phyloP scores from a whole-genome alignment of 2,888 invertebrate species.

The Lasioglossum vierecki region DNA sequence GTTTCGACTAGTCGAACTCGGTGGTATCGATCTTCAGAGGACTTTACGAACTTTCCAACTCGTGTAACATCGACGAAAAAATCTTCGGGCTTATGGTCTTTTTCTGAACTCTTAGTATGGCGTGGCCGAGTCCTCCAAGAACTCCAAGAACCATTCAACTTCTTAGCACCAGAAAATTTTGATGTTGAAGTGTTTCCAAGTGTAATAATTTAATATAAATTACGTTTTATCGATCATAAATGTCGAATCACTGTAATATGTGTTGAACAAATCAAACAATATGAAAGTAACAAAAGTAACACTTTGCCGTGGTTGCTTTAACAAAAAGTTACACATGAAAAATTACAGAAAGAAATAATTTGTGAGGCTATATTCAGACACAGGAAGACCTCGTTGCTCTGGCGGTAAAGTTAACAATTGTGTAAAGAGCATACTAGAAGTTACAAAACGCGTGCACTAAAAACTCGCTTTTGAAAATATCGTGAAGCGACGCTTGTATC shows the following conservation, averaged over 20 bases:
- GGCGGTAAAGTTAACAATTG: not conserved
- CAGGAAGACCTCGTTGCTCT: not conserved
- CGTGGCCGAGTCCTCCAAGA: not conserved
- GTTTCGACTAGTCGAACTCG: not conserved
- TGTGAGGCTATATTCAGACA: not conserved
- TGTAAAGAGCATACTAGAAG: not conserved
- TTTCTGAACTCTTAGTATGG: not conserved
- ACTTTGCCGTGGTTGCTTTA: too few relatives aligned
- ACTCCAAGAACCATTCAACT: not conserved
- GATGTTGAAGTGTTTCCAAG: not conserved
- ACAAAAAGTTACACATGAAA: too few relatives aligned
- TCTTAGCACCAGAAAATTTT: not conserved
- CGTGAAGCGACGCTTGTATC: not conserved
- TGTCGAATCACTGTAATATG: too few relatives aligned
- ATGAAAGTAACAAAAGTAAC: too few relatives aligned
- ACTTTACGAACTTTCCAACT: not conserved
- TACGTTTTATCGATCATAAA: too few relatives aligned
- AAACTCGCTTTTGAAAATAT: not conserved
- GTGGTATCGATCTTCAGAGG: not conserved
- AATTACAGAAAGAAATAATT: not conserved
- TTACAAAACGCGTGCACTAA: not conserved
- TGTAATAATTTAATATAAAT: not conserved
- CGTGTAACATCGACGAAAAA: not conserved
- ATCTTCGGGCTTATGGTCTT: not conserved
- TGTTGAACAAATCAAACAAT: too few relatives aligned